A percentile compares a stretch with the other conserved stretches of the same genome.
phyloP scores from a whole-genome alignment of 2,888 invertebrate genomes.

The Petrolisthes cinctipes region DNA sequence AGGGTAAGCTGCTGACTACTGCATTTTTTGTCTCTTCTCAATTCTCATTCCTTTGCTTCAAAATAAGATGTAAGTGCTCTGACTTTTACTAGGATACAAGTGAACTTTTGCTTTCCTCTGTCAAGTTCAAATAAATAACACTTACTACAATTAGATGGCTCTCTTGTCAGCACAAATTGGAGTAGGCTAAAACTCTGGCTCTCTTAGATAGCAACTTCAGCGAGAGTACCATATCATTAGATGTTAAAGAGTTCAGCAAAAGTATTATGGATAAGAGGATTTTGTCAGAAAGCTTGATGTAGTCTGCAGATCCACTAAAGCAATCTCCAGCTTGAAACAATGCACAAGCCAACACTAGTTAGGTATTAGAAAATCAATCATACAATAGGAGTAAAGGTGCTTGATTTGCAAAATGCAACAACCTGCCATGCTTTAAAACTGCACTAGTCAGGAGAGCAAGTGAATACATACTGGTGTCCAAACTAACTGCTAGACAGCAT shows the following conservation, averaged over 20 bases:
- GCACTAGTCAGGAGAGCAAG: neutral
- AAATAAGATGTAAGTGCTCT: no score
- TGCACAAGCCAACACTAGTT: neutral
- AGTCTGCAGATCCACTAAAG: neutral
- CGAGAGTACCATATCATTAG: neutral
- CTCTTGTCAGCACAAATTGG: neutral
- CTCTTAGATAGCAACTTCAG: neutral
- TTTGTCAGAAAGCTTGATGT: constrained; percentile 3
- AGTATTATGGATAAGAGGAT: neutral
- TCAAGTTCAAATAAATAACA: neutral
- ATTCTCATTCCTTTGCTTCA: no score
- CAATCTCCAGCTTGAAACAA: neutral
- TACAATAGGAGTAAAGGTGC: neutral
- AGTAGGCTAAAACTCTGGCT: neutral
- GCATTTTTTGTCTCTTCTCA: no score
- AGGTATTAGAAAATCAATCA: neutral
- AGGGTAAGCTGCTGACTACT: no score
- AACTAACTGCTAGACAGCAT: constrained; percentile 44
- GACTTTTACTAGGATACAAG: no score
- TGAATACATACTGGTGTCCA: neutral
- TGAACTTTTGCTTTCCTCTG: no score
- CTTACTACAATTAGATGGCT: neutral
- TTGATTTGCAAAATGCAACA: neutral
- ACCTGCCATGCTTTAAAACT: neutral
- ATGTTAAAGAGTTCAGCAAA: neutral